Conservation (phyloP, 2,797 vertebrate genomes). For the Sebastes taczanowskii region DNA sequence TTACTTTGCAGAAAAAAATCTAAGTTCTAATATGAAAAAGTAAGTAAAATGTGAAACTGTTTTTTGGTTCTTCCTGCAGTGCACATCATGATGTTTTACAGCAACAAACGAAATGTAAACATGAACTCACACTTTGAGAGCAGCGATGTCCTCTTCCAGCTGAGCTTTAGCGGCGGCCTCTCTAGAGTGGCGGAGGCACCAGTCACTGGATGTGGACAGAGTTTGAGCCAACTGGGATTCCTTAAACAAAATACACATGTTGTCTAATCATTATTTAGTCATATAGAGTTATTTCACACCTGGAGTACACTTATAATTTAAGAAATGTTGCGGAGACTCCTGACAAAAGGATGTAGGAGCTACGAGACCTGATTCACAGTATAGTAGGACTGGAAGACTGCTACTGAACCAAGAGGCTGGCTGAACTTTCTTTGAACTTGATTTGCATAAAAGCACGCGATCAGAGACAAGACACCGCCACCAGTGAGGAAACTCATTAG, state of each 20-base stretch:
- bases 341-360: background rate
- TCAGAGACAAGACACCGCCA: background rate
- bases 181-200: slow-evolving; percentile 84
- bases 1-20: background rate
- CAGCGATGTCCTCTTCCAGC: slow-evolving; percentile 83
- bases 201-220: slow-evolving; percentile 83
- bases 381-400: background rate
- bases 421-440: background rate
- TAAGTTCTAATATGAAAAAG: background rate
- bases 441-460: slow-evolving; percentile 22
- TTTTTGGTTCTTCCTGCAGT: background rate
- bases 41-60: background rate
- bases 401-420: background rate
- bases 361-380: background rate
- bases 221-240: slow-evolving; percentile 85
- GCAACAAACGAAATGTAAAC: background rate
- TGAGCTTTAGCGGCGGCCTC: slow-evolving; percentile 85
- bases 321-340: background rate
- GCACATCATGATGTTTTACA: background rate
- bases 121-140: slow-evolving; percentile 83
- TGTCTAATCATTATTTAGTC: background rate
- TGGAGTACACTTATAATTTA: background rate
- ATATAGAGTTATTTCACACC: background rate
- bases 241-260: slow-evolving; percentile 66
- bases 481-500: background rate